Conservation (phyloP, 2,113 vertebrate genomes). For the Typhlomys cinereus region DNA sequence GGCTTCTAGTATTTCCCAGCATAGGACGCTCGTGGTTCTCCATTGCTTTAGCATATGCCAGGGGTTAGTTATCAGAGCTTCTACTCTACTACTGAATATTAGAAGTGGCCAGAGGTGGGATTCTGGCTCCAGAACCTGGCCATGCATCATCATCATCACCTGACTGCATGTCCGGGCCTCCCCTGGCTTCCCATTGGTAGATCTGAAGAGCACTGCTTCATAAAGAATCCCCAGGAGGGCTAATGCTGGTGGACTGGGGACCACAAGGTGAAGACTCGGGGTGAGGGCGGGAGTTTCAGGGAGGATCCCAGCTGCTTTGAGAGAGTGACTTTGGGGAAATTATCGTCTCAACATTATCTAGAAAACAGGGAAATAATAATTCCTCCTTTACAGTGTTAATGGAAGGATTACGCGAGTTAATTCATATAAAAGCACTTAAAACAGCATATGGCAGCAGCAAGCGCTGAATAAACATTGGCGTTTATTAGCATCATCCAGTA, state of each 20-base stretch:
- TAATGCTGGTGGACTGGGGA: neutral
- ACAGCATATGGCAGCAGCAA: slow-evolving; percentile 31
- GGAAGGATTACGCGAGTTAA: slow-evolving; percentile 55
- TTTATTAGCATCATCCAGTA: slow-evolving; percentile 26
- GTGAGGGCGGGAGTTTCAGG: neutral
- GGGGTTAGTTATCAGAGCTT: neutral
- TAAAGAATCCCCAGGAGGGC: neutral
- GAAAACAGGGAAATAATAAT: slow-evolving; percentile 44
- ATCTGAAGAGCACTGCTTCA: neutral
- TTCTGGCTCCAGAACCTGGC: neutral
- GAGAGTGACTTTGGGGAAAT: neutral
- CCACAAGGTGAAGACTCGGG: neutral
- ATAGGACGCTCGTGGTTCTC: neutral
- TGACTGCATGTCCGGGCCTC: neutral
- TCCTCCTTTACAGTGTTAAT: slow-evolving; percentile 38
- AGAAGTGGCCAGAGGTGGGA: neutral
- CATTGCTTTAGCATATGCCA: neutral
- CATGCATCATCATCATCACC: neutral
- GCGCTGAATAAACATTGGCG: slow-evolving; percentile 40
- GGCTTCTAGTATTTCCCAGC: neutral
- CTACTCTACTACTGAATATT: neutral
- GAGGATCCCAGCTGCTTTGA: neutral
- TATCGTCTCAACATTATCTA: slow-evolving; percentile 41
- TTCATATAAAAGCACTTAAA: slow-evolving; percentile 54
- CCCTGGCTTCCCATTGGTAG: neutral